Conservation (phyloP, 2,888 invertebrate genomes). For the Yponomeuta malinellus region DNA sequence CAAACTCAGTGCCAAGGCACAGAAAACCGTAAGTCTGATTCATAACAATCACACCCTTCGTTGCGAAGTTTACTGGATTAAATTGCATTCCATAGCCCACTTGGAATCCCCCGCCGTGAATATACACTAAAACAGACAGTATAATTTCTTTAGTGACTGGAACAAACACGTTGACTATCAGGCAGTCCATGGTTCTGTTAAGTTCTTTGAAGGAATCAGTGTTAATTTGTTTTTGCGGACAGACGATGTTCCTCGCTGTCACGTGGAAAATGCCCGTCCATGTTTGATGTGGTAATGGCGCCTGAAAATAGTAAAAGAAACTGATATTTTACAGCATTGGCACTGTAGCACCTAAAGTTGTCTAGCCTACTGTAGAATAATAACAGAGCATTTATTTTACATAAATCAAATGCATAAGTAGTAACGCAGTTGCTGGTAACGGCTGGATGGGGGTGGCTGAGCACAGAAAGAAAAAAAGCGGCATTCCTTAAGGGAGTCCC, state of each 20-base stretch:
- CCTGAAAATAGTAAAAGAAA: conserved; percentile 13
- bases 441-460: background rate
- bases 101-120: conserved; percentile 15
- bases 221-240: conserved; percentile 15
- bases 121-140: conserved; percentile 12
- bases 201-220: conserved; percentile 4
- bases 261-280: conserved; percentile 18
- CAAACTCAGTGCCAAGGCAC: conserved; percentile 13
- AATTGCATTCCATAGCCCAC: conserved; percentile 9
- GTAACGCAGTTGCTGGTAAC: background rate
- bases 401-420: background rate
- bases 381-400: background rate
- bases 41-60: conserved; percentile 7
- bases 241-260: conserved; percentile 16
- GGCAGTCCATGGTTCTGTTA: conserved; percentile 14
- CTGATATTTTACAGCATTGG: background rate
- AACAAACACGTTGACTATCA: conserved; percentile 15
- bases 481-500: too few relatives aligned
- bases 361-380: background rate
- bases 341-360: background rate
- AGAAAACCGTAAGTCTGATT: conserved; percentile 15
- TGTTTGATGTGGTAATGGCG: conserved; percentile 15
- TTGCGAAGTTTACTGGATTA: background rate
- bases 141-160: conserved; percentile 8
- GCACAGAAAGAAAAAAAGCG: background rate